Conservation (phyloP, 2,797 vertebrate genomes). For the Acanthis flammea region DNA sequence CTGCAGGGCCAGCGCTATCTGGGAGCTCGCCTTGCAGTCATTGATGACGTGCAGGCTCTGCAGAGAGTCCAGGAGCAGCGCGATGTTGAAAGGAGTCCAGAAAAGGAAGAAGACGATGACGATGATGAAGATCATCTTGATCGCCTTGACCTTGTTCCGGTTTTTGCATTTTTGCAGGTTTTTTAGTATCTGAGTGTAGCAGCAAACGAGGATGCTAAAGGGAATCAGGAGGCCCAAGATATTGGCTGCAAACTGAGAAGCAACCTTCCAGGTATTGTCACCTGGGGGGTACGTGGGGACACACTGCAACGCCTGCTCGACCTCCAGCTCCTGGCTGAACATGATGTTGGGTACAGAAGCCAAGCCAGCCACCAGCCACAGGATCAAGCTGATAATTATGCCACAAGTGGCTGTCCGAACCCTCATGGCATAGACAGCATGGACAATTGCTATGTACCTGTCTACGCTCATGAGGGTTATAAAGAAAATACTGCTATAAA, state of each 20-base stretch:
- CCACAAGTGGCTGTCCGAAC: constrained; percentile 73
- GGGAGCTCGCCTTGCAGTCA: constrained; percentile 33
- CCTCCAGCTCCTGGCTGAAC: constrained; percentile 65
- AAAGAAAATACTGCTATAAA: constrained; percentile 86
- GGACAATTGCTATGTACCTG: constrained; percentile 84
- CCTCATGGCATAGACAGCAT: constrained; percentile 59
- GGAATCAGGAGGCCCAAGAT: constrained; percentile 75
- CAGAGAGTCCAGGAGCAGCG: constrained; percentile 68
- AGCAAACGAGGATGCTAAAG: constrained; percentile 61
- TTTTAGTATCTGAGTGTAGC: constrained; percentile 69
- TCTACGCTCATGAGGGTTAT: constrained; percentile 88
- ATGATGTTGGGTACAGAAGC: constrained; percentile 74
- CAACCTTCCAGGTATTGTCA: constrained; percentile 64
- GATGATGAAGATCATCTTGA: constrained; percentile 70
- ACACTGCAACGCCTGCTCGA: constrained; percentile 52
- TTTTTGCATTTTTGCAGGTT: constrained; percentile 69
- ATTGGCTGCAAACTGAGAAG: constrained; percentile 65
- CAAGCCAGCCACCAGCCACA: constrained; percentile 78
- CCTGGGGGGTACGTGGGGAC: neutral
- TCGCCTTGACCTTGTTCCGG: constrained; percentile 69
- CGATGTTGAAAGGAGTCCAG: constrained; percentile 74
- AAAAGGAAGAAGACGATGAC: constrained; percentile 70
- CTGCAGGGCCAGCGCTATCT: constrained; percentile 62
- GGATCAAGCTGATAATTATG: constrained; percentile 20
- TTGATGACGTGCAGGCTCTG: constrained; percentile 62